Evolutionary conservation across 2,797 vertebrate species (phyloP).

Genomic region (Sphaeramia orbicularis): DNA sequence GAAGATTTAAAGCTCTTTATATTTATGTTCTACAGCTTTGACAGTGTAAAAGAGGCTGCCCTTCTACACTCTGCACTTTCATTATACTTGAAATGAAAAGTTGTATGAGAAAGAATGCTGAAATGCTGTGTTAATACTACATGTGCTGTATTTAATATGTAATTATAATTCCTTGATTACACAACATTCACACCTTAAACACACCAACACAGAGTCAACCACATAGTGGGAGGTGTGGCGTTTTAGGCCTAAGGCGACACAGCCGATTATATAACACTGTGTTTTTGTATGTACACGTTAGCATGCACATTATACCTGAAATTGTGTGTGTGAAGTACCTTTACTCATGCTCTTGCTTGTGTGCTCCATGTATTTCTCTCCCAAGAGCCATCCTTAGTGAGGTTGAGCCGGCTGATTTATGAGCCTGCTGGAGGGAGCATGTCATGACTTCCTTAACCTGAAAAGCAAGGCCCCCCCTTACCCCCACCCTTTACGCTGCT

Average conservation of each 20-base stretch:
- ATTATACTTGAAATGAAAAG: no score
- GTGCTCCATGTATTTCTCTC: conserved; percentile 44
- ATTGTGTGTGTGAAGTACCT: conserved; percentile 19
- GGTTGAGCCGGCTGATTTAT: conserved; percentile 75
- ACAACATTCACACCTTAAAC: conserved; percentile 51
- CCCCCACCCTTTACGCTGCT: conserved; percentile 25
- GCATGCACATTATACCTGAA: neutral
- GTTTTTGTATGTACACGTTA: conserved; percentile 18
- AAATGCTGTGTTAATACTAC: neutral
- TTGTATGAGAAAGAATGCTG: no score
- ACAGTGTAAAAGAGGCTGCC: no score
- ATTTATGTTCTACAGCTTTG: no score
- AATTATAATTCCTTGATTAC: conserved; percentile 43
- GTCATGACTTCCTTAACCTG: conserved; percentile 82
- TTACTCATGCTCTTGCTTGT: neutral
- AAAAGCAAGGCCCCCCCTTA: conserved; percentile 55
- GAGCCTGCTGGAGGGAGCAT: conserved; percentile 72
- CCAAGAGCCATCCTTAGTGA: conserved; percentile 56
- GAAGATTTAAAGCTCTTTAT: no score
- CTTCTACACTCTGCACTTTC: no score
- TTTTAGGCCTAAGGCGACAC: conserved; percentile 51
- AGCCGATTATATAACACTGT: conserved; percentile 60
- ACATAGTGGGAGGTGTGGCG: conserved; percentile 61
- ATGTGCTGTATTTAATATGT: conserved; percentile 20
- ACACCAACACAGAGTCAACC: conserved; percentile 38